A percentile compares a stretch with the other conserved stretches of the same genome.
These are phyloP conservation scores for Coecobrya sp. DNA, from an alignment of 2,888 invertebrate genomes.

Conservation along the genomic window DNA sequence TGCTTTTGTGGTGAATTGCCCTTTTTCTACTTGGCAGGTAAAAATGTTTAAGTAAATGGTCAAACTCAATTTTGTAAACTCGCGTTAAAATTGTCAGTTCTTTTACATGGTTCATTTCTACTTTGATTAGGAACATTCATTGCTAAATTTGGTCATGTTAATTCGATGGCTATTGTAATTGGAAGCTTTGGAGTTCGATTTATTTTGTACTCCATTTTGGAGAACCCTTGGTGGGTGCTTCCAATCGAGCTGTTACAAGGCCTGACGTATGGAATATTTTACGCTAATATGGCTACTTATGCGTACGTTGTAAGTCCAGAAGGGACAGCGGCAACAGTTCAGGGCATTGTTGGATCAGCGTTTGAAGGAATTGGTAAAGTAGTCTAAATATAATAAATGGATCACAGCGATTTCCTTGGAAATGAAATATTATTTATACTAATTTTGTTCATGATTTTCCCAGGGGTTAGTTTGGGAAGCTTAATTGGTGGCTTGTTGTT, in stretches of 20 bases:
- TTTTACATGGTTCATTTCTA: not conserved
- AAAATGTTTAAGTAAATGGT: no score
- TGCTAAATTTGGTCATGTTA: constrained; percentile 93
- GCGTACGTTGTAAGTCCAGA: constrained; percentile 94
- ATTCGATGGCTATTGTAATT: constrained; percentile 94
- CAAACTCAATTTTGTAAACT: no score
- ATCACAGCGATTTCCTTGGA: not conserved
- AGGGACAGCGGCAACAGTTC: constrained; percentile 95
- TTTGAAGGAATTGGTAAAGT: constrained; percentile 93
- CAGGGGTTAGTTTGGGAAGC: constrained; percentile 93
- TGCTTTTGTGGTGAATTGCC: constrained; percentile 95
- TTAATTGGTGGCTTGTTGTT: constrained; percentile 93
- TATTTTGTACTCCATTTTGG: constrained; percentile 93
- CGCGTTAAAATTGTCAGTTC: not conserved
- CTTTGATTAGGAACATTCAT: constrained; percentile 90
- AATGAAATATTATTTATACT: no score
- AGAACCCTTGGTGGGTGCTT: constrained; percentile 94
- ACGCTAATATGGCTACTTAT: constrained; percentile 96
- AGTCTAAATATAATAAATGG: not conserved
- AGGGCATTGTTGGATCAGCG: constrained; percentile 95
- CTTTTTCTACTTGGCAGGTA: constrained; percentile 93
- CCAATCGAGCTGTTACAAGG: constrained; percentile 96
- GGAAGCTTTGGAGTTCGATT: constrained; percentile 94
- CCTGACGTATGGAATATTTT: constrained; percentile 95
- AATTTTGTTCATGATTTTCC: not conserved